These are phyloP conservation scores for Lophius americanus DNA, from an alignment of 2,797 vertebrate species.

Conservation along the genomic window DNA sequence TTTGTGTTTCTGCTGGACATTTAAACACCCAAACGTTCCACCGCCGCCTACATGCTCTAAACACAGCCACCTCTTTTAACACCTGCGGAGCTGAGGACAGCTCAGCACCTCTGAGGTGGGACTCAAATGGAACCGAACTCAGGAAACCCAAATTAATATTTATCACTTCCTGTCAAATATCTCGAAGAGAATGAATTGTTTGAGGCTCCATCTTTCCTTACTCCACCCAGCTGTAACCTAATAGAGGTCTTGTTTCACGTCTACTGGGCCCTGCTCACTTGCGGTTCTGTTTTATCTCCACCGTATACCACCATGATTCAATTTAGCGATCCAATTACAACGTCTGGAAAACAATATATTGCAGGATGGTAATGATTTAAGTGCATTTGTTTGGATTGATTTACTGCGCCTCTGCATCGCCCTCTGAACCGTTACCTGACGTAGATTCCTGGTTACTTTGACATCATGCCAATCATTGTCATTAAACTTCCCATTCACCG, in stretches of 20 bases:
- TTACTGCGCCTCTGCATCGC: slow-evolving; percentile 77
- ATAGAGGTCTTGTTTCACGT: slow-evolving; percentile 35
- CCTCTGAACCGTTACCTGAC: slow-evolving; percentile 99
- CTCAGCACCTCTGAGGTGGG: no score
- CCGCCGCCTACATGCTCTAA: no score
- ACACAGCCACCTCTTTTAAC: no score
- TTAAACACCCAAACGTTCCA: no score
- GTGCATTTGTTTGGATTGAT: slow-evolving; percentile 62
- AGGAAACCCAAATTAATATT: slow-evolving; percentile 1
- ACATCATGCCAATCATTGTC: slow-evolving; percentile 99
- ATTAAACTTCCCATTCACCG: slow-evolving; percentile 99
- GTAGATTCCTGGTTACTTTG: slow-evolving; percentile 99
- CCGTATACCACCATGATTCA: slow-evolving; percentile 47
- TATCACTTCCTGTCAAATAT: slow-evolving; percentile 5
- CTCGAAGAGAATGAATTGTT: slow-evolving; percentile 7
- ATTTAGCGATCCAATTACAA: slow-evolving; percentile 62
- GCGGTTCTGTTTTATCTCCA: slow-evolving; percentile 69
- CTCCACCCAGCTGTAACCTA: slow-evolving; percentile 33
- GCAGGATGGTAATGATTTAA: slow-evolving; percentile 72
- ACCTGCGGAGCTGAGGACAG: no score
- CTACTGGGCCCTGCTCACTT: slow-evolving; percentile 89
- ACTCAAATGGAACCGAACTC: not conserved
- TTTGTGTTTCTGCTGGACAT: no score
- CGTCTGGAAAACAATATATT: slow-evolving; percentile 52
- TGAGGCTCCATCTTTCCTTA: not conserved